Conservation (phyloP, 2,113 vertebrate species). For the Heteronetta atricapilla region DNA sequence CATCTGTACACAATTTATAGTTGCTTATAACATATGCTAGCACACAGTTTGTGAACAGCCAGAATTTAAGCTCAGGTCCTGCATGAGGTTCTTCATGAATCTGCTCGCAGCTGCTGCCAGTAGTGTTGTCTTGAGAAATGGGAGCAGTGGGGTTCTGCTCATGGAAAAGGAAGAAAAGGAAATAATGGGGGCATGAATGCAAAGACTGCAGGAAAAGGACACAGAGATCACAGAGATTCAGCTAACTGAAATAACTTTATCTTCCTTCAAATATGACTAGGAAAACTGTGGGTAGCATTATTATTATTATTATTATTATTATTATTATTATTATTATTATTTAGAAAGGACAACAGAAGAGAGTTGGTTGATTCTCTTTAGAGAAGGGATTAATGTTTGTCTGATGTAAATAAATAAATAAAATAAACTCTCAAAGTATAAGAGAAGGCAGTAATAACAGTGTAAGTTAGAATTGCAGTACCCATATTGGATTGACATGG, state of each 20-base stretch:
- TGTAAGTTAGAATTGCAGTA: background rate
- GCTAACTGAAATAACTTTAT: background rate
- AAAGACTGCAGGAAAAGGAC: background rate
- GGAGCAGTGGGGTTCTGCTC: background rate
- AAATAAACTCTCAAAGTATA: background rate
- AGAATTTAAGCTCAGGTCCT: slow-evolving; percentile 45
- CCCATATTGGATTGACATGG: background rate
- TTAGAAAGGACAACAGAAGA: too few relatives aligned
- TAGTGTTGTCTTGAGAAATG: background rate
- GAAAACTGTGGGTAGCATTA: background rate
- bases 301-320: too few relatives aligned
- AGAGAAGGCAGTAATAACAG: background rate
- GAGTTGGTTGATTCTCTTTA: background rate
- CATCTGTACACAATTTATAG: slow-evolving; percentile 56
- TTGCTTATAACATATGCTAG: slow-evolving; percentile 51
- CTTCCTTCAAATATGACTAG: background rate
- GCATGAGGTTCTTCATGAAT: background rate
- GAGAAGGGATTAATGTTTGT: background rate
- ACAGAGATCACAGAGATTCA: background rate
- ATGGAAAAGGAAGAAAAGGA: background rate
- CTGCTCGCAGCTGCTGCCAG: slow-evolving; percentile 5
- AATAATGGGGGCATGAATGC: background rate
- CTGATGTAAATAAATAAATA: background rate
- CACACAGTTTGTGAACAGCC: slow-evolving; percentile 30
- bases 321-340: too few relatives aligned